These are phyloP conservation scores for Pseudomyrmex gracilis DNA, from an alignment of 1,140 invertebrate species.

Conservation along the genomic window DNA sequence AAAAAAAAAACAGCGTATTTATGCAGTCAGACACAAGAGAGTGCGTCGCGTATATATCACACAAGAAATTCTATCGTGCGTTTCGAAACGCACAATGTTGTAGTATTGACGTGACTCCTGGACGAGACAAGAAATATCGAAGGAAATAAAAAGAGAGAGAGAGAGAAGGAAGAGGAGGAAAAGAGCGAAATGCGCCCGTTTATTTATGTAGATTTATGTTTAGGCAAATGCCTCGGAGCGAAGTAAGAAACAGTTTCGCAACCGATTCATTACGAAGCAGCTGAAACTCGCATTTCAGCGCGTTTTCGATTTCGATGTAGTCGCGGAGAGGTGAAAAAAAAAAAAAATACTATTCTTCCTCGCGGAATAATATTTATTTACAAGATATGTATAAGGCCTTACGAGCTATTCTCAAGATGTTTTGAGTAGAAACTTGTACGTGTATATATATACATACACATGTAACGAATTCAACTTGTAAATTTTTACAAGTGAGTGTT, in stretches of 20 bases:
- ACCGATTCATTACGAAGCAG: conserved; percentile 32
- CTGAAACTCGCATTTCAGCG: background rate
- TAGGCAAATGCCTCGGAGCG: background rate
- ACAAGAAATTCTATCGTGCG: conserved; percentile 41
- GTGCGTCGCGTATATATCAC: background rate
- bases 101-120: background rate
- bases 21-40: conserved; percentile 3
- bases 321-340: background rate
- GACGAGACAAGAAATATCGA: background rate
- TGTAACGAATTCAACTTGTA: no score
- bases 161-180: background rate
- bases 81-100: conserved; percentile 17
- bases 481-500: no score
- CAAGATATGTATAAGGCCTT: no score
- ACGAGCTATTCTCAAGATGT: no score
- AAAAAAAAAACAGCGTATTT: conserved; percentile 32
- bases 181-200: background rate
- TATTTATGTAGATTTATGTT: conserved; percentile 43
- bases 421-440: no score
- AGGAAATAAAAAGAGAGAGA: background rate
- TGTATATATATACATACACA: no score
- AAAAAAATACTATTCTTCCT: conserved; percentile 8
- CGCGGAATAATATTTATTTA: conserved; percentile 10
- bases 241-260: conserved; percentile 27
- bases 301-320: background rate